phyloP scores from a whole-genome alignment of 2,888 invertebrate genomes.

The Meta bourneti region DNA sequence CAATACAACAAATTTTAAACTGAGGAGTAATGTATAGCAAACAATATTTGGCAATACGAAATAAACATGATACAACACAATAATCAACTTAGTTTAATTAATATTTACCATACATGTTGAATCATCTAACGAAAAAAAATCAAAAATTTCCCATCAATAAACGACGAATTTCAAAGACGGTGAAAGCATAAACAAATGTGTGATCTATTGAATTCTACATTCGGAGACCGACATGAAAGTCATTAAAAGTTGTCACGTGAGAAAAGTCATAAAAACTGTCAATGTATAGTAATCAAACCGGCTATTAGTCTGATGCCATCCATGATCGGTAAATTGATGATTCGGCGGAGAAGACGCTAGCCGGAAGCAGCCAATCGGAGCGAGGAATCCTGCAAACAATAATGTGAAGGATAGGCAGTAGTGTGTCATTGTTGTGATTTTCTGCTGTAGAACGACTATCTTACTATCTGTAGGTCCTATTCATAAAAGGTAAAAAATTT shows the following conservation, averaged over 20 bases:
- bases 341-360: conserved; percentile 30
- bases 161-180: background rate
- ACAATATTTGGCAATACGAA: too few species aligned
- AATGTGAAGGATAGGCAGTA: conserved; percentile 51
- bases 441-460: conserved; percentile 20
- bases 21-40: too few species aligned
- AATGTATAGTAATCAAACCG: conserved; percentile 52
- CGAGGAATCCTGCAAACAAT: conserved; percentile 60
- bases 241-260: conserved; percentile 57
- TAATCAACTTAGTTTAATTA: background rate
- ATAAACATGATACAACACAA: too few species aligned
- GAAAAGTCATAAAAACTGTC: conserved; percentile 51
- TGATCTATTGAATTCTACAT: conserved; percentile 16
- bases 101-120: background rate
- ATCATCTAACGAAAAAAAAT: background rate
- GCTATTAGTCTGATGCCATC: conserved; percentile 62
- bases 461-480: background rate
- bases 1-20: too few species aligned
- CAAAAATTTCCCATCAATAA: background rate
- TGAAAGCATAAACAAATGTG: background rate
- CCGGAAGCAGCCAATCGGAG: conserved; percentile 64
- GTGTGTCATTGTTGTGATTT: conserved; percentile 43
- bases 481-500: conserved; percentile 20
- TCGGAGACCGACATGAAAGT: conserved; percentile 7
- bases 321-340: conserved; percentile 69